Base-by-base conservation (phyloP, 2,888 invertebrate genomes). In the Orchesella flavescens region DNA sequence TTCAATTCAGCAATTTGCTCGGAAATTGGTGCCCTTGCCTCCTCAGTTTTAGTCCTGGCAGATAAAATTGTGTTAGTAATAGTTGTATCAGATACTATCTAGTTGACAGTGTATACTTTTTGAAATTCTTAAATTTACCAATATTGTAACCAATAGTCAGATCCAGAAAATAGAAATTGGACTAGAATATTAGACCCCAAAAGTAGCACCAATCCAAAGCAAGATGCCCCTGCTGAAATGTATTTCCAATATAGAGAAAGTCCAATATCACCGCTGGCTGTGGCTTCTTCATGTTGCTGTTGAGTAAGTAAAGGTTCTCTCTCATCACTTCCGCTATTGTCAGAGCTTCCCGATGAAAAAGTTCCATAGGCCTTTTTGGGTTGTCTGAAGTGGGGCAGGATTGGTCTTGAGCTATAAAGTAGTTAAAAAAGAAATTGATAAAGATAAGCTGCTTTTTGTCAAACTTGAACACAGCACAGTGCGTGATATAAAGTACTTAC, bases 221-320 rank as follows among this genome's bases (percentile, higher is more conserved):
- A 90, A n/a, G 93, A 94, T 1, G 93, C 91, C 65, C 94, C 94
- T 2, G 95, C 94, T 15, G 90, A 90, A 82, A 95, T 53, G 43
- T 86, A 87, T 44, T 75, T 84, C 81, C 83, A 85, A 34, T 87
- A 88, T 13, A 86, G 4, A 7, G 59, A 53, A 9, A 85, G 17
- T 7, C 71, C 66, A 34, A 87, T 86, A 21, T 79, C 73, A 9
- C 87, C 88, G 17, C 66, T 79, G 19, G 85, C 66, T 57, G 78
- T 78, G 12, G 23, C 21, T 81, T 88, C 88, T 10, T 87, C 86
- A 17, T 57, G 74, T 4, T 73, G 61, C 43, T 75, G 79, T 23
- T 44, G 69, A 65, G 72, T 57, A 46, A 83, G 12, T 13, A 83
- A 15, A 59, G 71, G 46, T 17, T 49, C 73, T n/a, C 19, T 24